phyloP scores from a whole-genome alignment of 2,113 vertebrate genomes.

The Oceanites oceanicus region DNA sequence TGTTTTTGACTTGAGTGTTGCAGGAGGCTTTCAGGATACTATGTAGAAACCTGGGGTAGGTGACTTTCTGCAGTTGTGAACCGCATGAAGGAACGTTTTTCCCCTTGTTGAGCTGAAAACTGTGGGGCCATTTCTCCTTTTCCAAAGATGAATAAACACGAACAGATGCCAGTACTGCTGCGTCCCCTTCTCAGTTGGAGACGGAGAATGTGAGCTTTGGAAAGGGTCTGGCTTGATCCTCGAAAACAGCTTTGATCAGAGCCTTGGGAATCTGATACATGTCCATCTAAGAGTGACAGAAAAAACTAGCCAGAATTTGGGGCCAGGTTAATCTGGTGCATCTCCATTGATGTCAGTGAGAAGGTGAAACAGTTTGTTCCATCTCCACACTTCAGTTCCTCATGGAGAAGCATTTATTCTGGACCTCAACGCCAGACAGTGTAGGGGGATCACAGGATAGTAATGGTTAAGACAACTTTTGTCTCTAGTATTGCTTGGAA shows the following conservation, averaged over 20 bases:
- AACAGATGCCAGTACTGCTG: background rate
- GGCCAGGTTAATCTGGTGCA: constrained; percentile 12
- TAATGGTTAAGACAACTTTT: background rate
- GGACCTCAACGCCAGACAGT: background rate
- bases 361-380: background rate
- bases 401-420: background rate
- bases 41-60: background rate
- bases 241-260: constrained; percentile 41
- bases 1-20: background rate
- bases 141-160: background rate
- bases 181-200: background rate
- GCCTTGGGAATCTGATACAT: constrained; percentile 5
- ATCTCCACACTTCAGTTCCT: background rate
- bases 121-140: background rate
- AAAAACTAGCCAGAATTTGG: background rate
- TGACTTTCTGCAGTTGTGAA: background rate
- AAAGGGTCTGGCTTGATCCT: background rate
- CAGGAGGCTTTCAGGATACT: background rate
- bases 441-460: background rate
- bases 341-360: background rate
- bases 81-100: background rate
- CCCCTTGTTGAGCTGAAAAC: background rate
- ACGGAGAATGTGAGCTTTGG: constrained; percentile 13
- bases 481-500: background rate
- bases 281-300: background rate